Conservation (phyloP, 1,140 invertebrate genomes). For the Coelopa frigida region DNA sequence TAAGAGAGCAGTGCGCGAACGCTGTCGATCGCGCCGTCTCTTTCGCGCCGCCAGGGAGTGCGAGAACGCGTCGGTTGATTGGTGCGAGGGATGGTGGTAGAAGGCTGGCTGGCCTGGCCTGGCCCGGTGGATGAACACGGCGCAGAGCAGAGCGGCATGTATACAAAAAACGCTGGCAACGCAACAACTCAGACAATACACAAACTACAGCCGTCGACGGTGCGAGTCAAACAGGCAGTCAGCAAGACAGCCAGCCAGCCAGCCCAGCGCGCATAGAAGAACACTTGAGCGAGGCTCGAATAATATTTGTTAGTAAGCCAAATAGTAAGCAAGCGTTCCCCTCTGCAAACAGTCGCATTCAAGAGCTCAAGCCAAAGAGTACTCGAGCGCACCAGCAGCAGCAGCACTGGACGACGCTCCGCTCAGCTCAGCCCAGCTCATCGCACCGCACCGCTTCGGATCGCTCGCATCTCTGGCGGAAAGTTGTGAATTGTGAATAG, state of each 20-base stretch:
- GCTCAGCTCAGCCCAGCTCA: neutral
- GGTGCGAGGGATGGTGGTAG: too few relatives aligned
- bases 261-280: slow-evolving; percentile 3
- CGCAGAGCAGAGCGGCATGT: too few relatives aligned
- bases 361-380: slow-evolving; percentile 46
- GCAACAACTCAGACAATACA: slow-evolving; percentile 3
- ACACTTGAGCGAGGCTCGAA: slow-evolving; percentile 43
- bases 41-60: too few relatives aligned
- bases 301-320: slow-evolving; percentile 47
- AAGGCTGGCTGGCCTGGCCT: too few relatives aligned
- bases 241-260: neutral
- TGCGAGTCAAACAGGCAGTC: neutral
- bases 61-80: too few relatives aligned
- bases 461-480: neutral
- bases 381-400: slow-evolving; percentile 31
- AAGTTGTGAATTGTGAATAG: too few relatives aligned
- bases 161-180: slow-evolving; percentile 1
- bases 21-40: neutral
- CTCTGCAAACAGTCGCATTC: slow-evolving; percentile 47
- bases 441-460: neutral
- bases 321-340: slow-evolving; percentile 46
- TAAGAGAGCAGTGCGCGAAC: slow-evolving; percentile 1
- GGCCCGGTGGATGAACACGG: too few relatives aligned
- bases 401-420: slow-evolving; percentile 3
- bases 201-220: neutral